Evolutionary conservation across 2,888 invertebrate species (phyloP).

Genomic region (Nemotelus pantherinus): DNA sequence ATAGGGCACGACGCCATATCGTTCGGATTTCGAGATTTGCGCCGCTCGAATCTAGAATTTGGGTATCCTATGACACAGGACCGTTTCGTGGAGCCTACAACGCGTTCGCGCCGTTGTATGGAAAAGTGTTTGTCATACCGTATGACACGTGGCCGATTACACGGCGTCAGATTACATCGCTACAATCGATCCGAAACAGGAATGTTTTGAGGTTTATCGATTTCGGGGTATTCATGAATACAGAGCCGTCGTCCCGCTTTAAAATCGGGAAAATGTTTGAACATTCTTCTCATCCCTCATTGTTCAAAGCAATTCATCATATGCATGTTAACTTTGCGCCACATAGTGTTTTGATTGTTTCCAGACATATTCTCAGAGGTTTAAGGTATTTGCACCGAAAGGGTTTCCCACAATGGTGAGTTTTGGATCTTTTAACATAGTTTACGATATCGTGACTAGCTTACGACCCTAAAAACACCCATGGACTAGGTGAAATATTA

Average conservation of each 20-base stretch:
- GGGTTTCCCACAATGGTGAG: constrained; percentile 3
- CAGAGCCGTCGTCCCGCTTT: neutral
- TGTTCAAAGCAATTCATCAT: neutral
- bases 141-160: too few relatives aligned
- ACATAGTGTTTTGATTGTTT: neutral
- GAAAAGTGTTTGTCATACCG: too few relatives aligned
- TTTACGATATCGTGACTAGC: too few relatives aligned
- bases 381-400: neutral
- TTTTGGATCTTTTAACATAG: neutral
- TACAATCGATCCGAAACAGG: neutral
- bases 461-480: too few relatives aligned
- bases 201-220: neutral
- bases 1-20: too few relatives aligned
- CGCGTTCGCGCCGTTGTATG: too few relatives aligned
- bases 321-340: neutral
- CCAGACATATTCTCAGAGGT: neutral
- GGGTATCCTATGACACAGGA: too few relatives aligned
- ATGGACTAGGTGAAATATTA: neutral
- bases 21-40: too few relatives aligned
- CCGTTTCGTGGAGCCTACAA: too few relatives aligned
- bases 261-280: neutral
- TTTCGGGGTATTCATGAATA: neutral
- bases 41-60: too few relatives aligned
- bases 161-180: too few relatives aligned
- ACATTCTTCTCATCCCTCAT: neutral